These are phyloP conservation scores for Lepisosteus oculatus DNA, from an alignment of 2,113 vertebrate genomes.

Conservation along the genomic window DNA sequence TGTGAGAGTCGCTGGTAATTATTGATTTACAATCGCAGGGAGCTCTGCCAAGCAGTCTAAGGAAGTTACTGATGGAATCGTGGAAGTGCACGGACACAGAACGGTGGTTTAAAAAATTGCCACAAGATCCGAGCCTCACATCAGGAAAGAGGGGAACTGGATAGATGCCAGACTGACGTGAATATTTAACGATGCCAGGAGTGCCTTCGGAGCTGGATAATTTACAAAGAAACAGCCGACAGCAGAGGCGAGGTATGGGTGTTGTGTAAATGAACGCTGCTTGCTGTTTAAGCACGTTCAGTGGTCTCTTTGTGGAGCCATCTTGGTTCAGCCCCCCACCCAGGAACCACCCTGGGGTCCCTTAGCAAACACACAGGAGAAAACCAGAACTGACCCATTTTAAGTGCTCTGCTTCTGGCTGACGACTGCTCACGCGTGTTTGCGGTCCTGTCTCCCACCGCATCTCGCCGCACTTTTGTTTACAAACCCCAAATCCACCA, in stretches of 20 bases:
- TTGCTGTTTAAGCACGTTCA: background rate
- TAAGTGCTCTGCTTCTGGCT: too few relatives aligned
- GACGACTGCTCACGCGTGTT: too few relatives aligned
- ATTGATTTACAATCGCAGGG: conserved; percentile 10
- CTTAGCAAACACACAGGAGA: background rate
- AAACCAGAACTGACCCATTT: background rate
- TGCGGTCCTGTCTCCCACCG: too few relatives aligned
- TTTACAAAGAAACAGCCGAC: conserved; percentile 1
- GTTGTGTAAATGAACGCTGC: background rate
- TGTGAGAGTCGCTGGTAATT: background rate
- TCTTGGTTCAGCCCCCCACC: too few relatives aligned
- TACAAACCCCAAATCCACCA: too few relatives aligned
- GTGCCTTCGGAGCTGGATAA: background rate
- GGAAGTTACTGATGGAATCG: background rate
- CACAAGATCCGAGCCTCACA: background rate
- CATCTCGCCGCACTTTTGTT: too few relatives aligned
- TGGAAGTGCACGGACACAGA: background rate
- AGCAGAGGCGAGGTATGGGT: background rate
- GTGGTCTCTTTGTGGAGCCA: too few relatives aligned
- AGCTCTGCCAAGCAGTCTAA: background rate
- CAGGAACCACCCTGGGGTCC: background rate
- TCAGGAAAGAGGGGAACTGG: background rate
- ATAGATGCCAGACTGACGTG: background rate
- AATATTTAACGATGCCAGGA: conserved; percentile 7
- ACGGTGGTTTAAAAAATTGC: background rate